A percentile compares a stretch with the other conserved stretches of the same genome.
Evolutionary conservation across 2,113 vertebrate species (phyloP).

Genomic region (Struthidea cinerea): DNA sequence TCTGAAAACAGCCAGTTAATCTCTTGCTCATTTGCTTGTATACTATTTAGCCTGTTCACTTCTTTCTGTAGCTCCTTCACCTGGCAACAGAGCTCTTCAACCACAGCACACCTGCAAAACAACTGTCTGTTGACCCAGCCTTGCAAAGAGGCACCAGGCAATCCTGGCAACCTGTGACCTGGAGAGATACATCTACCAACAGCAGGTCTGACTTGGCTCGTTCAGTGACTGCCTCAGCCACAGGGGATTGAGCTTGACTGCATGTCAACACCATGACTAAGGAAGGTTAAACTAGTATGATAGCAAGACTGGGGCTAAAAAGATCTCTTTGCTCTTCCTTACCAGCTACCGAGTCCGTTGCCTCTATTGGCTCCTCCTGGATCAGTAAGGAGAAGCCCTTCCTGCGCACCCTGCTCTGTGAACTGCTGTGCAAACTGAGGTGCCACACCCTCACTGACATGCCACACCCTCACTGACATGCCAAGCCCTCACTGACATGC

Average conservation of each 20-base stretch:
- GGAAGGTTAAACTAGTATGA: not conserved
- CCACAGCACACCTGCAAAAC: not conserved
- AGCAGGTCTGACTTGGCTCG: not conserved
- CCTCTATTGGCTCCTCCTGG: not conserved
- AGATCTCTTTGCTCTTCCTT: not conserved
- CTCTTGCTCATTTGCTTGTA: not conserved
- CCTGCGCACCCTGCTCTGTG: rapidly evolving
- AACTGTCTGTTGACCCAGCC: not conserved
- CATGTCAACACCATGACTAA: not conserved
- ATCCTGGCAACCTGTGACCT: not conserved
- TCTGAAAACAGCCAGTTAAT: not conserved
- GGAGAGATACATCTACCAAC: not conserved
- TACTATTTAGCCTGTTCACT: not conserved
- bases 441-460: not conserved
- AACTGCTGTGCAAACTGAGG: not conserved
- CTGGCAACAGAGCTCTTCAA: not conserved
- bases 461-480: not conserved
- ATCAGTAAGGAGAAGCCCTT: not conserved
- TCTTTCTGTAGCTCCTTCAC: not conserved
- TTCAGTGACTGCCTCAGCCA: not conserved
- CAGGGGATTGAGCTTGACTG: not conserved
- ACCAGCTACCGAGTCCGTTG: rapidly evolving
- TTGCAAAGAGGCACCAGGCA: not conserved
- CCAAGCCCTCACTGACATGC: no score
- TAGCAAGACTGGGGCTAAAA: not conserved